Percentiles rank a stretch among this genome's conserved stretches.
Evolutionary conservation across 2,113 vertebrate genomes (phyloP).

Genomic region (Hemiprocne comata): DNA sequence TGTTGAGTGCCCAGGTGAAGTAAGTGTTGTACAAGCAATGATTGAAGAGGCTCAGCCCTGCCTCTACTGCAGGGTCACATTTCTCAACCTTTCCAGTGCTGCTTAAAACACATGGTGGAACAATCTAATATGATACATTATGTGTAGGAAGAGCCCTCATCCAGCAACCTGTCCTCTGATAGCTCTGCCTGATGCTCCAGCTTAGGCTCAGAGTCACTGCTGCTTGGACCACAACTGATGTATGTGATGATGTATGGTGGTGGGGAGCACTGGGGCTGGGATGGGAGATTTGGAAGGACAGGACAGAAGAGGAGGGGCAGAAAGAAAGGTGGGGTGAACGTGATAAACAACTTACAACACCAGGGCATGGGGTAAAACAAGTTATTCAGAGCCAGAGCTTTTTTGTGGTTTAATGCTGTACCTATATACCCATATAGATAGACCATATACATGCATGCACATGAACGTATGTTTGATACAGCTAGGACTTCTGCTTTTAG

Average conservation of each 20-base stretch:
- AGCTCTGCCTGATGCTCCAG: not conserved
- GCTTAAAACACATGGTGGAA: not conserved
- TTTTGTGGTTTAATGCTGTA: not conserved
- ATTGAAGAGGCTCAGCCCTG: not conserved
- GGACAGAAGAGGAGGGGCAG: not conserved
- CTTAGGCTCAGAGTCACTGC: not conserved
- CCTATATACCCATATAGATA: not conserved
- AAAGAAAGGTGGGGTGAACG: not conserved
- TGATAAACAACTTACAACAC: not conserved
- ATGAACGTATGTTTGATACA: not conserved
- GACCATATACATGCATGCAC: not conserved
- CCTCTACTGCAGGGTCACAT: not conserved
- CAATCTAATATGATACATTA: not conserved
- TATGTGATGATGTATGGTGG: too few species aligned
- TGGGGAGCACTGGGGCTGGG: not conserved
- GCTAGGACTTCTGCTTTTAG: not conserved
- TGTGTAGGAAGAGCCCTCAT: not conserved
- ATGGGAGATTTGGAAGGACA: not conserved
- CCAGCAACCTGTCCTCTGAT: not conserved
- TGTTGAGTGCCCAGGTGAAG: not conserved
- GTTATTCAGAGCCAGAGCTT: not conserved
- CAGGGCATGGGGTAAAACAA: not conserved
- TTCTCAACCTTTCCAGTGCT: not conserved
- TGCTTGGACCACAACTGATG: not conserved
- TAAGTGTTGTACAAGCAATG: not conserved